These are phyloP conservation scores for Trichacis sp. DNA, from an alignment of 2,888 invertebrate genomes.

Conservation along the genomic window DNA sequence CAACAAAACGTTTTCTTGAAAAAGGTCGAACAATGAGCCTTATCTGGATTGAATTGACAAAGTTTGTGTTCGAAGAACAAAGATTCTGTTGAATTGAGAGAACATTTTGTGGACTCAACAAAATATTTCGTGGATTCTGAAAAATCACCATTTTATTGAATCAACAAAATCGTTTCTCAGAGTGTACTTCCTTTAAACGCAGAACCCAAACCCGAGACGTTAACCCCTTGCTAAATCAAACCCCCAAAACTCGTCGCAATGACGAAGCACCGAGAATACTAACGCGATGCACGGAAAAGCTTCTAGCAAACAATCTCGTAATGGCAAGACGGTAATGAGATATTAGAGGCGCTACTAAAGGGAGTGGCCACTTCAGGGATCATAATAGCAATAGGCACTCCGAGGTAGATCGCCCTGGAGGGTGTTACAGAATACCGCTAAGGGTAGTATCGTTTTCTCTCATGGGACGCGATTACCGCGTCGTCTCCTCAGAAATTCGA, in stretches of 20 bases:
- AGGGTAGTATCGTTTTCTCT: conserved; percentile 65
- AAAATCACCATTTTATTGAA: too few species aligned
- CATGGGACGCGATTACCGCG: conserved; percentile 66
- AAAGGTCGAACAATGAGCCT: too few species aligned
- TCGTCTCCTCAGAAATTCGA: conserved; percentile 48
- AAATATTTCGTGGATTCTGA: too few species aligned
- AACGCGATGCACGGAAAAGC: conserved; percentile 60
- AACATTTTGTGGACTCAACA: too few species aligned
- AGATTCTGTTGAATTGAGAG: too few species aligned
- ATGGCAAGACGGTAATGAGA: conserved; percentile 68
- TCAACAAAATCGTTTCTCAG: too few species aligned
- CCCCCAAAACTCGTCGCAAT: background rate
- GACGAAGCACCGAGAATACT: conserved; percentile 31
- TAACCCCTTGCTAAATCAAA: background rate
- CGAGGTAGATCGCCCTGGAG: conserved; percentile 44
- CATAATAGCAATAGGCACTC: conserved; percentile 58
- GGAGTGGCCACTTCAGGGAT: conserved; percentile 65
- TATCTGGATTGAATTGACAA: too few species aligned
- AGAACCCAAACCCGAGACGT: too few species aligned
- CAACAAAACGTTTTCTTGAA: too few species aligned
- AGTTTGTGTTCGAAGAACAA: too few species aligned
- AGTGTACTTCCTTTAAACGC: too few species aligned
- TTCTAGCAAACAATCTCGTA: conserved; percentile 68
- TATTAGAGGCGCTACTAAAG: conserved; percentile 66
- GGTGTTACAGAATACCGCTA: conserved; percentile 60